These are phyloP conservation scores for Oscheius sp. DNA, from an alignment of 1,140 invertebrate genomes.

Conservation along the genomic window DNA sequence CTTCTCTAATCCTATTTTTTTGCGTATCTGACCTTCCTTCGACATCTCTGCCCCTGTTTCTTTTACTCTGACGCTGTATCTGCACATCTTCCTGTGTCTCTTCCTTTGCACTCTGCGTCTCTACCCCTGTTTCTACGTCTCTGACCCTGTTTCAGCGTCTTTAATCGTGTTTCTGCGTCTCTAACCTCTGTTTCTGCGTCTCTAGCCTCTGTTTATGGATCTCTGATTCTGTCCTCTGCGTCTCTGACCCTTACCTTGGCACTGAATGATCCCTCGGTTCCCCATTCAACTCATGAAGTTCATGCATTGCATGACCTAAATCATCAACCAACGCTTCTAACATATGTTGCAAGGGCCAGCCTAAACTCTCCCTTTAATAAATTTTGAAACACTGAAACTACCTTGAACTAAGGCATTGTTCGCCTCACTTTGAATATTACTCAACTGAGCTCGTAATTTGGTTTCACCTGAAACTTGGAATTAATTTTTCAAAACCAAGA, in stretches of 20 bases:
- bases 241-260: constrained; percentile 23
- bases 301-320: constrained; percentile 40
- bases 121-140: too few relatives aligned
- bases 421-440: constrained; percentile 44
- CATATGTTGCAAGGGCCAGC: constrained; percentile 30
- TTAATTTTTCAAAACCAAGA: not conserved
- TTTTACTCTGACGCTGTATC: too few relatives aligned
- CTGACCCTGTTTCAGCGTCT: too few relatives aligned
- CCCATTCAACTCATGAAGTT: constrained; percentile 40
- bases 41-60: too few relatives aligned
- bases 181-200: too few relatives aligned
- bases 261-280: constrained; percentile 37
- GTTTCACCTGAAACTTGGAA: constrained; percentile 35
- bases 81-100: too few relatives aligned
- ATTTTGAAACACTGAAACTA: not conserved
- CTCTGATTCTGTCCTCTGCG: too few relatives aligned
- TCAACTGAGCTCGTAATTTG: constrained; percentile 19
- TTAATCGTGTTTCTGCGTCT: too few relatives aligned
- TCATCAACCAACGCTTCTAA: constrained; percentile 34
- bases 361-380: constrained; percentile 10
- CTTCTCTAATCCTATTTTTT: too few relatives aligned
- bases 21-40: too few relatives aligned
- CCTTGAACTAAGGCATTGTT: constrained; percentile 47
- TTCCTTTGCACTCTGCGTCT: too few relatives aligned
- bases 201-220: too few relatives aligned